phyloP scores from a whole-genome alignment of 2,888 invertebrate species.

The Euclidia mi region DNA sequence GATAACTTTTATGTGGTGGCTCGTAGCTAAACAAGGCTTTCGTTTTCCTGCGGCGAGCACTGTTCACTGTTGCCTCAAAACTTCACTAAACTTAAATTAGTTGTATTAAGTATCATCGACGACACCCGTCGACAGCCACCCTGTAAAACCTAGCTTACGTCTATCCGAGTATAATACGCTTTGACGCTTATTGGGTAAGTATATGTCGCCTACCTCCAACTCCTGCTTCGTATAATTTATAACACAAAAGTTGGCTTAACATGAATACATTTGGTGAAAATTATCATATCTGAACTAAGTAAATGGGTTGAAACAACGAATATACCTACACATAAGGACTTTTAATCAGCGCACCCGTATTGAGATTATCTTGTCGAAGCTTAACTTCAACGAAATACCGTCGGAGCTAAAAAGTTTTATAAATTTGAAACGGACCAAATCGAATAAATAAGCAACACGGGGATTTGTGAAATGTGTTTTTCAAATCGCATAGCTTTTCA shows the following conservation, averaged over 20 bases:
- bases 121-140: conserved; percentile 39
- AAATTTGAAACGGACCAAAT: conserved; percentile 59
- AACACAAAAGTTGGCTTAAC: conserved; percentile 54
- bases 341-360: conserved; percentile 65
- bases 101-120: conserved; percentile 66
- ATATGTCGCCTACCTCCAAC: conserved; percentile 11
- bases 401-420: conserved; percentile 52
- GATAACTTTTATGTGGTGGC: conserved; percentile 78
- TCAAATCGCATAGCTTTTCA: conserved; percentile 66
- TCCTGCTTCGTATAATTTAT: conserved; percentile 39
- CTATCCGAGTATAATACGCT: conserved; percentile 11
- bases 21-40: conserved; percentile 62
- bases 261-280: conserved; percentile 51
- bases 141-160: conserved; percentile 14
- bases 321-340: conserved; percentile 63
- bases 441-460: conserved; percentile 64
- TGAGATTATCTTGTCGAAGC: conserved; percentile 50
- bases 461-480: conserved; percentile 63
- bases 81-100: conserved; percentile 75
- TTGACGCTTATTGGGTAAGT: conserved; percentile 25
- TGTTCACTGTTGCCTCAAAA: conserved; percentile 68
- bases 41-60: conserved; percentile 65
- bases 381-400: conserved; percentile 39
- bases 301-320: conserved; percentile 59
- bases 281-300: conserved; percentile 61